These are phyloP conservation scores for Hyperoplus immaculatus DNA, from an alignment of 2,797 vertebrate genomes.

Conservation along the genomic window DNA sequence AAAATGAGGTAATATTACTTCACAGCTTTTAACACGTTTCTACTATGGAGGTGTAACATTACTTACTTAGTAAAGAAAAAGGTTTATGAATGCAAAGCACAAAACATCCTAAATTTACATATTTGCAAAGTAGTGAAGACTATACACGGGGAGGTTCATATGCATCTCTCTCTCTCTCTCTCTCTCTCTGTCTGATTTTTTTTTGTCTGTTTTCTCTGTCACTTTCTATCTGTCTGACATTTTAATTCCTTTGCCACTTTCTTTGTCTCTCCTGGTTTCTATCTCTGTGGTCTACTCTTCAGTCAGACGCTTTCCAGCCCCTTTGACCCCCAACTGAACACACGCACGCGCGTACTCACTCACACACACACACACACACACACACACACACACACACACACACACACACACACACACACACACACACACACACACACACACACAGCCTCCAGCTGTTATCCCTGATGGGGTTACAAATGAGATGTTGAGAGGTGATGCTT, in stretches of 20 bases:
- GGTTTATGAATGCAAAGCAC: not conserved
- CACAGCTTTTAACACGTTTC: not conserved
- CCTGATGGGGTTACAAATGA: slow-evolving; percentile 87
- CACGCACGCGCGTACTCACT: slow-evolving; percentile 34
- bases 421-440: slow-evolving; percentile 38
- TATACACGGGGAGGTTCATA: slow-evolving; percentile 17
- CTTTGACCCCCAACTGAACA: slow-evolving; percentile 32
- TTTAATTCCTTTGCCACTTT: slow-evolving; percentile 67
- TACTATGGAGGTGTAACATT: not conserved
- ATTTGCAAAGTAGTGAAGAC: not conserved
- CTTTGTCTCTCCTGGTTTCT: slow-evolving; percentile 61
- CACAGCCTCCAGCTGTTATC: slow-evolving; percentile 84
- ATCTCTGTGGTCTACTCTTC: slow-evolving; percentile 46
- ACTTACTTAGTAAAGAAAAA: not conserved
- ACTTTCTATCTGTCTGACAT: slow-evolving; percentile 45
- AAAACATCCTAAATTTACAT: not conserved
- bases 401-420: slow-evolving; percentile 36
- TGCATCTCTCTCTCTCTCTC: slow-evolving; percentile 1
- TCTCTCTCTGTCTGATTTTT: slow-evolving; percentile 24
- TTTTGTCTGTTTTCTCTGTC: slow-evolving; percentile 45
- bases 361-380: slow-evolving; percentile 40
- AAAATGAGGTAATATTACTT: not conserved
- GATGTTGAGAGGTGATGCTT: slow-evolving; percentile 86
- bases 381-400: slow-evolving; percentile 34
- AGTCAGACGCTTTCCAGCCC: slow-evolving; percentile 38